These are phyloP conservation scores for Drosophila quadrilineata DNA, from an alignment of 1,140 invertebrate species.

Conservation along the genomic window DNA sequence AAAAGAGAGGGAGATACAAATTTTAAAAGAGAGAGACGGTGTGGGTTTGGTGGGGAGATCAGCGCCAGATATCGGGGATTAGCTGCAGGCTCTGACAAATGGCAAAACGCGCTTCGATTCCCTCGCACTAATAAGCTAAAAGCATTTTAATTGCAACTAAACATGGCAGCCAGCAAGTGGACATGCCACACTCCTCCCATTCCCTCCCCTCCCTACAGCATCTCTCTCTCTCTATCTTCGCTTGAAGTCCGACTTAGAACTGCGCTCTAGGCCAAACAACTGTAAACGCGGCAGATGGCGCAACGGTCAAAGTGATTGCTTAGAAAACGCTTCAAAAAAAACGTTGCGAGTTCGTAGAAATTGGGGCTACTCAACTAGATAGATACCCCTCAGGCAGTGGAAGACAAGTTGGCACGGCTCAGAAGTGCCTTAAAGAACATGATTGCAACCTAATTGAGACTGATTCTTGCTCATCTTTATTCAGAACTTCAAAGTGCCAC, in stretches of 20 bases:
- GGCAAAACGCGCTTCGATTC: constrained; percentile 20
- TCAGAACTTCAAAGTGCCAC: no score
- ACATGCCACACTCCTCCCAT: constrained; percentile 32
- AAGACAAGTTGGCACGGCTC: no score
- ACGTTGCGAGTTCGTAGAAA: no score
- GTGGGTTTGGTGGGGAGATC: no score
- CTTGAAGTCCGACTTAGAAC: not conserved
- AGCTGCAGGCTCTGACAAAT: constrained; percentile 40
- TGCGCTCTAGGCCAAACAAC: constrained; percentile 59
- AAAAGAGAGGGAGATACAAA: no score
- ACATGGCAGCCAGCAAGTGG: constrained; percentile 60
- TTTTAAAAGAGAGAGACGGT: no score
- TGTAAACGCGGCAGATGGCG: constrained; percentile 52
- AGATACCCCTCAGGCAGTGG: no score
- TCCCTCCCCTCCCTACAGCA: not conserved
- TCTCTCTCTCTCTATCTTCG: not conserved
- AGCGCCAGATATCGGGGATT: constrained; percentile 11
- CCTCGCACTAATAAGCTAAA: constrained; percentile 73
- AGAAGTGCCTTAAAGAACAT: no score
- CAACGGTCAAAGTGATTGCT: not conserved
- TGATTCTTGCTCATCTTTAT: no score
- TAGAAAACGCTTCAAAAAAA: constrained; percentile 4
- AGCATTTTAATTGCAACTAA: constrained; percentile 79
- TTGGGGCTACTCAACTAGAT: no score
- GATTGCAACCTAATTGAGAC: no score